phyloP scores from a whole-genome alignment of 2,113 vertebrate species.

The Saimiri boliviensis region DNA sequence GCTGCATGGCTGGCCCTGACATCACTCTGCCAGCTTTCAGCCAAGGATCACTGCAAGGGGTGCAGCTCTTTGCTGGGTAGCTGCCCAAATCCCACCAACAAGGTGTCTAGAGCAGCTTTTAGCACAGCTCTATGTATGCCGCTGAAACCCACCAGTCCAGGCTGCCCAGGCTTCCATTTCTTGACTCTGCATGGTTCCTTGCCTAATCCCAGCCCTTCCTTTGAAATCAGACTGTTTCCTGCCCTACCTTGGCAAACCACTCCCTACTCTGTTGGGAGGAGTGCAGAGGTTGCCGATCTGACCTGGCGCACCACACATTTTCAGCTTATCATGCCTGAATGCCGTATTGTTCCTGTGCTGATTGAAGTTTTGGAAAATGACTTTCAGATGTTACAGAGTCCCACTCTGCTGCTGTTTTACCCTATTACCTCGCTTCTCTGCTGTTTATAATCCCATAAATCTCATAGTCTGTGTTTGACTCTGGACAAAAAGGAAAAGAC shows the following conservation, averaged over 20 bases:
- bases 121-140: not conserved
- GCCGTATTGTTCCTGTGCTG: slow-evolving; percentile 56
- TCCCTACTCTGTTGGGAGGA: not conserved
- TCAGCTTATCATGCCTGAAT: slow-evolving; percentile 53
- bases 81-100: not conserved
- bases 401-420: not conserved
- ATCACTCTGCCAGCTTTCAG: not conserved
- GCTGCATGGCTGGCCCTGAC: not conserved
- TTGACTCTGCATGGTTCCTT: not conserved
- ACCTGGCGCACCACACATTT: not conserved
- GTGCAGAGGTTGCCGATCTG: not conserved
- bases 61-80: not conserved
- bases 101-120: not conserved
- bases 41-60: not conserved
- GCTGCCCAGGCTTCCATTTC: not conserved
- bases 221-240: slow-evolving; percentile 11
- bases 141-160: not conserved
- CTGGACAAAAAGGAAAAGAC: slow-evolving; percentile 43
- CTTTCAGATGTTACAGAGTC: slow-evolving; percentile 41
- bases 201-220: not conserved
- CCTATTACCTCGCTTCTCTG: not conserved
- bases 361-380: slow-evolving; percentile 69
- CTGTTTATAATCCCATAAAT: slow-evolving; percentile 51
- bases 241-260: slow-evolving; percentile 18
- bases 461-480: slow-evolving; percentile 43